Percentiles rank a stretch among this genome's conserved stretches.
Evolutionary conservation across 2,113 vertebrate species (phyloP).

Genomic region (Eublepharis macularius): DNA sequence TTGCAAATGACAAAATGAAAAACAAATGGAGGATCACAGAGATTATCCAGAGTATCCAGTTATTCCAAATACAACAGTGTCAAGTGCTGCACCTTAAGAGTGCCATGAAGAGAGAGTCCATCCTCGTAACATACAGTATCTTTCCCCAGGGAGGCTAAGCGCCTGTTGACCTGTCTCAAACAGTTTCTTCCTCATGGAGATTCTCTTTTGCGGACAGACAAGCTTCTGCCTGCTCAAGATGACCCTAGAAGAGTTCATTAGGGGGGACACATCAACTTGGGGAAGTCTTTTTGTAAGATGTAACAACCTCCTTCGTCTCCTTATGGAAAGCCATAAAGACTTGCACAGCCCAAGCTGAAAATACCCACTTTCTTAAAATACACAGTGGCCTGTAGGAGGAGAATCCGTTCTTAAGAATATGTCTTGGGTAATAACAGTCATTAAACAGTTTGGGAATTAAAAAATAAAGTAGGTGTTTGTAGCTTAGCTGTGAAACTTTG

Average conservation of each 20-base stretch:
- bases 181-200: not conserved
- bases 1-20: not conserved
- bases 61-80: not conserved
- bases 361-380: conserved; percentile 1
- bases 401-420: not conserved
- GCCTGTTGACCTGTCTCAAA: not conserved
- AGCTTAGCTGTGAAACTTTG: not conserved
- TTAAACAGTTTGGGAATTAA: not conserved
- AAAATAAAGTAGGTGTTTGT: not conserved
- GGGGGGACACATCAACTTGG: not conserved
- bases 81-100: not conserved
- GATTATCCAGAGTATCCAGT: not conserved
- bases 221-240: not conserved
- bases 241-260: not conserved
- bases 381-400: not conserved
- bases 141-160: not conserved
- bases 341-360: not conserved
- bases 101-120: not conserved
- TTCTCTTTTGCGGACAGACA: not conserved
- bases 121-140: not conserved
- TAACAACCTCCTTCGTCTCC: not conserved
- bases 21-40: not conserved
- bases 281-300: not conserved
- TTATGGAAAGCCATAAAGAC: not conserved
- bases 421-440: not conserved